Percentiles rank a stretch among this genome's conserved stretches.
Evolutionary conservation across 1,140 invertebrate species (phyloP).

Genomic region (Macrobrachium rosenbergii): DNA sequence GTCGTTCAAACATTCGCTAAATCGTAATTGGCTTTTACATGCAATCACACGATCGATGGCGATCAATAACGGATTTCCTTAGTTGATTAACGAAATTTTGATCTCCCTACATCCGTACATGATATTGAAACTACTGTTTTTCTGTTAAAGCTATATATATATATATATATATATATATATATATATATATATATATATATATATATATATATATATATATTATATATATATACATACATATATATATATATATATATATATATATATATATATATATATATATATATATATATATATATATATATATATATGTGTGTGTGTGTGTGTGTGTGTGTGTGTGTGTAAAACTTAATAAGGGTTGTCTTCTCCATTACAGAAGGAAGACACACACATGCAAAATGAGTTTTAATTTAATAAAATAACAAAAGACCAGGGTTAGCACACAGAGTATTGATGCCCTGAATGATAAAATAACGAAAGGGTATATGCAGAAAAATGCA

Average conservation of each 20-base stretch:
- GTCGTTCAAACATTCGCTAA: too few relatives aligned
- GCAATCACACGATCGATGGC: too few relatives aligned
- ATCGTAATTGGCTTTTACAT: too few relatives aligned
- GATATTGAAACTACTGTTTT: background rate
- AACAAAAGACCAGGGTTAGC: too few relatives aligned
- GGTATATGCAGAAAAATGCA: background rate
- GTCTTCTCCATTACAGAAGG: background rate
- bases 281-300: slow-evolving; percentile 42
- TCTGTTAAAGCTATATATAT: slow-evolving; percentile 13
- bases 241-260: slow-evolving; percentile 40
- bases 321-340: background rate
- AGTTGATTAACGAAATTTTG: background rate
- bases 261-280: slow-evolving; percentile 42
- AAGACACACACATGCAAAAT: background rate
- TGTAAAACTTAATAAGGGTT: background rate
- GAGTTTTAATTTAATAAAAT: background rate
- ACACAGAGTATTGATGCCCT: too few relatives aligned
- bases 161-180: slow-evolving; percentile 42
- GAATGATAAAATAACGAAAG: too few relatives aligned
- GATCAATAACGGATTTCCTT: too few relatives aligned
- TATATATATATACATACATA: slow-evolving; percentile 39
- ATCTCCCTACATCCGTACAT: slow-evolving; percentile 14
- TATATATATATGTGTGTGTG: slow-evolving; percentile 15
- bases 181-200: slow-evolving; percentile 42
- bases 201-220: slow-evolving; percentile 42